A percentile compares a stretch with the other conserved stretches of the same genome.
phyloP scores from a whole-genome alignment of 2,113 vertebrate species.

The Accipiter virgatus region DNA sequence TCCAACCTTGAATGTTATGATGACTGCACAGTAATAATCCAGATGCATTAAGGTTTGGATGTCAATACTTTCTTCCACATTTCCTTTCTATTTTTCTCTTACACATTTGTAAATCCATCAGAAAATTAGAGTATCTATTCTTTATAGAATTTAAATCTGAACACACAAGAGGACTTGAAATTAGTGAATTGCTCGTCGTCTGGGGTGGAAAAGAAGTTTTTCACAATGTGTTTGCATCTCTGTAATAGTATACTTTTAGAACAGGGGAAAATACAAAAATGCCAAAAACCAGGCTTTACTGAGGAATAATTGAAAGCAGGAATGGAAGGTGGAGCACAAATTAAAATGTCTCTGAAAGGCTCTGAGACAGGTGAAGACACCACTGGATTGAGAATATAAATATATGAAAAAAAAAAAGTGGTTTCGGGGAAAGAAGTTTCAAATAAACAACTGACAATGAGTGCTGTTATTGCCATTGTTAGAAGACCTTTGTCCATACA shows the following conservation, averaged over 20 bases:
- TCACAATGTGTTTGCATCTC: not conserved
- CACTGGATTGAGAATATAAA: not conserved
- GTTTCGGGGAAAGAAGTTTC: not conserved
- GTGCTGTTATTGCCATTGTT: not conserved
- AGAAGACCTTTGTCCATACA: not conserved
- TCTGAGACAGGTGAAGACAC: not conserved
- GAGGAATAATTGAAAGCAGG: not conserved
- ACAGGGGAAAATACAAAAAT: not conserved
- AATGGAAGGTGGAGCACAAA: not conserved
- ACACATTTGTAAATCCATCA: conserved; percentile 32
- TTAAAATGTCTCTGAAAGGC: not conserved
- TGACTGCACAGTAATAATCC: not conserved
- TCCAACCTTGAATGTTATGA: not conserved
- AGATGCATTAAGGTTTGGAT: not conserved
- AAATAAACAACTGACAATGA: not conserved
- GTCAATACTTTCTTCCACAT: not conserved
- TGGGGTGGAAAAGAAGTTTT: not conserved
- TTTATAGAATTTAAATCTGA: conserved; percentile 42
- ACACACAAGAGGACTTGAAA: conserved; percentile 17
- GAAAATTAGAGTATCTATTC: conserved; percentile 4
- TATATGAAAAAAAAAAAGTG: not conserved
- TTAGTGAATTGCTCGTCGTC: conserved; percentile 50
- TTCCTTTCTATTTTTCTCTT: conserved; percentile 39
- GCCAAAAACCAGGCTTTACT: not conserved
- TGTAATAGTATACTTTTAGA: not conserved